Percentiles rank a stretch among this genome's conserved stretches.
These are phyloP conservation scores for Crocodylus rhombifer DNA, from an alignment of 2,797 vertebrate genomes.

Conservation along the genomic window DNA sequence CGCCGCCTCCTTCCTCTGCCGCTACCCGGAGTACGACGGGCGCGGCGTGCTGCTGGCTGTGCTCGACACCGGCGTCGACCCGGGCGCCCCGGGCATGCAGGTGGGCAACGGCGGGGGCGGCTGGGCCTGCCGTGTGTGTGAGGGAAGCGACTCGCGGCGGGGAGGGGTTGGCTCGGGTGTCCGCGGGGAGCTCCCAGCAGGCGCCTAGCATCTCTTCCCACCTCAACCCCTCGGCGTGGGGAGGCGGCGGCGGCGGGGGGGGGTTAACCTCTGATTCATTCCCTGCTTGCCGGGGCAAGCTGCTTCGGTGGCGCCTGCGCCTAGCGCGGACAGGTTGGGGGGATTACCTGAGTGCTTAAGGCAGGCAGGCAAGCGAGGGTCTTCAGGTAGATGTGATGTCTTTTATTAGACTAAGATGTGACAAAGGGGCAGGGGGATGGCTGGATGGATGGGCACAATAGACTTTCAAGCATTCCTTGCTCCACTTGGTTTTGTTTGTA, in stretches of 20 bases:
- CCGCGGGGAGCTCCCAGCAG: too few relatives aligned
- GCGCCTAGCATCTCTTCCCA: too few relatives aligned
- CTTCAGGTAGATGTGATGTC: background rate
- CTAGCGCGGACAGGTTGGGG: background rate
- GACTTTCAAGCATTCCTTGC: too few relatives aligned
- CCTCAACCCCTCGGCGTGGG: too few relatives aligned
- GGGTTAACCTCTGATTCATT: background rate
- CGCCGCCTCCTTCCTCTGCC: slow-evolving; percentile 90
- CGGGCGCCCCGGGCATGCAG: slow-evolving; percentile 98
- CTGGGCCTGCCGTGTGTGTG: background rate
- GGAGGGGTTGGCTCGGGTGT: too few relatives aligned
- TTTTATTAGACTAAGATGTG: too few relatives aligned
- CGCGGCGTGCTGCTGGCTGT: slow-evolving; percentile 93
- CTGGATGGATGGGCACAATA: too few relatives aligned
- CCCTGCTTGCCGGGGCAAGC: background rate
- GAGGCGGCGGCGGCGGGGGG: slow-evolving; percentile 35
- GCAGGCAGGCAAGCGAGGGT: too few relatives aligned
- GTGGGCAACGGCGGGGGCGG: slow-evolving; percentile 75
- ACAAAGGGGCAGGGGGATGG: too few relatives aligned
- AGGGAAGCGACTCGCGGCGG: too few relatives aligned
- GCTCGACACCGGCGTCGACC: slow-evolving; percentile 97
- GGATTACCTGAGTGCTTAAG: too few relatives aligned
- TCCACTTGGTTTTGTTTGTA: background rate
- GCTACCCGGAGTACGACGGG: slow-evolving; percentile 95
- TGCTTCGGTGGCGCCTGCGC: background rate